Conservation (phyloP, 2,113 vertebrate species). For the Mus pahari region DNA sequence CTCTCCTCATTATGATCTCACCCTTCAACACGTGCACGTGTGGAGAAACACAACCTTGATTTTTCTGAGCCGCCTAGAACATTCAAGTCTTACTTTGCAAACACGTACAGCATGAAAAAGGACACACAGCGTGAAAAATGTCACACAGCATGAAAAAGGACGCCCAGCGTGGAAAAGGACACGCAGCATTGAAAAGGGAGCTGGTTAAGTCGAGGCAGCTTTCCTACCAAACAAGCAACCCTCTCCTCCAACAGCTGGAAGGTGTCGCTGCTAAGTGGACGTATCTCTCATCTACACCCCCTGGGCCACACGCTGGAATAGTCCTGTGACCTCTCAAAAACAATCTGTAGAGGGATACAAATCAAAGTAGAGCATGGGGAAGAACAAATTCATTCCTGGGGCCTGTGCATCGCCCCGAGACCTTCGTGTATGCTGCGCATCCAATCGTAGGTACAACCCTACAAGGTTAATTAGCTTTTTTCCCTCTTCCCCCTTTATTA, state of each 20-base stretch:
- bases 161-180: not conserved
- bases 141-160: not conserved
- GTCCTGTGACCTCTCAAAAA: not conserved
- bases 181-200: not conserved
- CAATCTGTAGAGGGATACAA: not conserved
- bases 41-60: conserved; percentile 42
- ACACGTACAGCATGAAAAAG: not conserved
- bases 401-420: not conserved
- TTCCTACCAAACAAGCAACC: conserved; percentile 7
- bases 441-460: not conserved
- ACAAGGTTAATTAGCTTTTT: not conserved
- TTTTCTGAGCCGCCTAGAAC: conserved; percentile 40
- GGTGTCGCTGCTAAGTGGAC: not conserved
- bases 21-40: not conserved
- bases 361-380: not conserved
- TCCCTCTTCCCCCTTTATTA: not conserved
- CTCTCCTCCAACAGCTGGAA: not conserved
- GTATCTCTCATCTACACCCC: not conserved
- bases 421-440: not conserved
- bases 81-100: conserved; percentile 15
- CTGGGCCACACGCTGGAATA: not conserved
- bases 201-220: not conserved
- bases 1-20: conserved; percentile 43
- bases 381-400: not conserved
- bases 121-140: not conserved